Conservation (phyloP, 2,113 vertebrate genomes). For the Semicossyphus pulcher region DNA sequence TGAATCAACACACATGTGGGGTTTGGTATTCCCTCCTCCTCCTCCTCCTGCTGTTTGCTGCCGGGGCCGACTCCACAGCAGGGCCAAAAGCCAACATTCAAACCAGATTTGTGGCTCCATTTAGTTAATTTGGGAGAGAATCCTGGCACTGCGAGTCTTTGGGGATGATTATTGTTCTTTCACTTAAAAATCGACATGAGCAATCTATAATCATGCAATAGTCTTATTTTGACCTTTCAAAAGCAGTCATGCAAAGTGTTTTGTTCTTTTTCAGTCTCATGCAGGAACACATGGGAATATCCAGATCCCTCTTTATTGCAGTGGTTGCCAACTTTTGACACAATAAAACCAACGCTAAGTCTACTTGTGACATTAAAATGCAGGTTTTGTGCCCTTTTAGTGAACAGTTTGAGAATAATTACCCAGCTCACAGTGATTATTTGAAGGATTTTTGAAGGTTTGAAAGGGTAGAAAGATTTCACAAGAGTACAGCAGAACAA, state of each 20-base stretch:
- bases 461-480: neutral
- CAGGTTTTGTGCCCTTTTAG: neutral
- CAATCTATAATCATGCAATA: neutral
- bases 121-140: conserved; percentile 5
- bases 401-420: neutral
- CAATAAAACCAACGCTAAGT: too few species aligned
- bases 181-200: neutral
- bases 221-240: neutral
- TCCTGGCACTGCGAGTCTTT: neutral
- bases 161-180: neutral
- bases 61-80: conserved; percentile 12
- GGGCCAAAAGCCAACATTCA: conserved; percentile 48
- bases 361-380: neutral
- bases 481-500: neutral
- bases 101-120: conserved; percentile 36
- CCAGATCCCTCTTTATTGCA: neutral
- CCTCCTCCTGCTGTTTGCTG: conserved; percentile 11
- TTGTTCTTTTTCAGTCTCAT: neutral
- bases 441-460: too few species aligned
- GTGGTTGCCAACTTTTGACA: too few species aligned
- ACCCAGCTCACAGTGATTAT: neutral
- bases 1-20: conserved; percentile 18
- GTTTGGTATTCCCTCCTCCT: conserved; percentile 40
- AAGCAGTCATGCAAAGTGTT: neutral
- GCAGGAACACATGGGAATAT: neutral